phyloP scores from a whole-genome alignment of 2,113 vertebrate genomes.

The Junco hyemalis region DNA sequence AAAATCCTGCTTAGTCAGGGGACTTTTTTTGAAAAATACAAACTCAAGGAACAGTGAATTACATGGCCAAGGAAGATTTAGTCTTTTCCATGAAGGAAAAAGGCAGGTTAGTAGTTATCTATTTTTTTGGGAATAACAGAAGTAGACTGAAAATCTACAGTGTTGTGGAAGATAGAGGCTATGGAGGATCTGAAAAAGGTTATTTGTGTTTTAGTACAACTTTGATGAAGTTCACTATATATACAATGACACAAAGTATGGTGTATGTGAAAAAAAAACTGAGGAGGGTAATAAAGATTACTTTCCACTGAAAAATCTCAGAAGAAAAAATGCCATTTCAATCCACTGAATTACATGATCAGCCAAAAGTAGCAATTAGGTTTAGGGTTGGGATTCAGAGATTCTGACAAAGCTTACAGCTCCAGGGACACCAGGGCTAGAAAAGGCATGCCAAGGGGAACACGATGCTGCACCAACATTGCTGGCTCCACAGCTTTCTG shows the following conservation, averaged over 20 bases:
- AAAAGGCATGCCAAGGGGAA: neutral
- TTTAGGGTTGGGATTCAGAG: neutral
- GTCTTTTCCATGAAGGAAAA: neutral
- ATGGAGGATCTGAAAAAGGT: neutral
- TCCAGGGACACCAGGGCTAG: neutral
- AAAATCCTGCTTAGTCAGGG: neutral
- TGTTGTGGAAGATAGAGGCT: neutral
- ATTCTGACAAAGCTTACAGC: neutral
- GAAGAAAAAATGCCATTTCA: neutral
- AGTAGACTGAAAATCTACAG: neutral
- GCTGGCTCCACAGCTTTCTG: neutral
- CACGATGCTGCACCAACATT: accelerated
- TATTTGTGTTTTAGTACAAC: neutral
- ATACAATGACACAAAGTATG: neutral
- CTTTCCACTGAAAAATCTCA: neutral
- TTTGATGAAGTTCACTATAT: neutral
- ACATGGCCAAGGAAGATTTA: neutral
- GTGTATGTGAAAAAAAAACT: neutral
- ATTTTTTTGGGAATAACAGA: neutral
- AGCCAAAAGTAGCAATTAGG: neutral
- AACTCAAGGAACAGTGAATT: neutral
- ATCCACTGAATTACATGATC: neutral
- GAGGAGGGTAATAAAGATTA: neutral
- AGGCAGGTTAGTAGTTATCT: neutral
- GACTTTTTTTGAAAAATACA: neutral